These are phyloP conservation scores for Poeciliopsis infans DNA, from an alignment of 2,797 vertebrate genomes.

Conservation along the genomic window DNA sequence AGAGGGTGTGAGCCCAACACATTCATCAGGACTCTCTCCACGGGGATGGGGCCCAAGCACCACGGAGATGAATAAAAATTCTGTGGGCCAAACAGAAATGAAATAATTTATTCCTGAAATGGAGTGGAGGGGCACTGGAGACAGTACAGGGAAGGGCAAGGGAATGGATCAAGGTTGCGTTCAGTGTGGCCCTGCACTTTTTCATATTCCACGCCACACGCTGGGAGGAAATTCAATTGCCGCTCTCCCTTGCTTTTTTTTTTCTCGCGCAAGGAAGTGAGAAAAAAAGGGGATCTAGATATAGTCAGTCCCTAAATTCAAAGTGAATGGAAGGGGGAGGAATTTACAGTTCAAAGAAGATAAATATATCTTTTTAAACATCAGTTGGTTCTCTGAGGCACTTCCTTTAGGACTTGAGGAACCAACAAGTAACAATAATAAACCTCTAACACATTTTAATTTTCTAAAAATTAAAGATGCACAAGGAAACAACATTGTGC, in stretches of 20 bases:
- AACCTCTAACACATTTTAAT: neutral
- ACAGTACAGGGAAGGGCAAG: conserved; percentile 58
- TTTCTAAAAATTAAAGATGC: neutral
- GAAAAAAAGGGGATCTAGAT: conserved; percentile 28
- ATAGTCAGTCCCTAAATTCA: conserved; percentile 48
- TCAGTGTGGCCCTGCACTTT: conserved; percentile 60
- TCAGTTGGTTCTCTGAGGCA: neutral
- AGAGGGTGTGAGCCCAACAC: conserved; percentile 66
- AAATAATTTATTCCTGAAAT: conserved; percentile 78
- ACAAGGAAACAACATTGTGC: neutral
- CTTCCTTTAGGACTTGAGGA: neutral
- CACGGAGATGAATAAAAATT: conserved; percentile 61
- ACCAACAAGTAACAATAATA: neutral
- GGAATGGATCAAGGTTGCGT: conserved; percentile 72
- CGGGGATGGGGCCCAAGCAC: conserved; percentile 61
- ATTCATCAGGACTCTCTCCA: conserved; percentile 73
- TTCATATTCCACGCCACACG: conserved; percentile 56
- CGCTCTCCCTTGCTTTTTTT: conserved; percentile 53
- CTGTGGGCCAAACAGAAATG: conserved; percentile 59
- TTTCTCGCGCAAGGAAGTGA: conserved; percentile 36
- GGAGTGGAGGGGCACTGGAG: conserved; percentile 71
- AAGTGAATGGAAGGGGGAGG: conserved; percentile 47
- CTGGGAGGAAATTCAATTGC: conserved; percentile 74
- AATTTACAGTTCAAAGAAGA: conserved; percentile 38
- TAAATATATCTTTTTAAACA: conserved; percentile 25